Percentiles rank a stretch among this genome's conserved stretches.
Conservation (phyloP, 2,888 invertebrate genomes). For the Melanostoma scalare region DNA sequence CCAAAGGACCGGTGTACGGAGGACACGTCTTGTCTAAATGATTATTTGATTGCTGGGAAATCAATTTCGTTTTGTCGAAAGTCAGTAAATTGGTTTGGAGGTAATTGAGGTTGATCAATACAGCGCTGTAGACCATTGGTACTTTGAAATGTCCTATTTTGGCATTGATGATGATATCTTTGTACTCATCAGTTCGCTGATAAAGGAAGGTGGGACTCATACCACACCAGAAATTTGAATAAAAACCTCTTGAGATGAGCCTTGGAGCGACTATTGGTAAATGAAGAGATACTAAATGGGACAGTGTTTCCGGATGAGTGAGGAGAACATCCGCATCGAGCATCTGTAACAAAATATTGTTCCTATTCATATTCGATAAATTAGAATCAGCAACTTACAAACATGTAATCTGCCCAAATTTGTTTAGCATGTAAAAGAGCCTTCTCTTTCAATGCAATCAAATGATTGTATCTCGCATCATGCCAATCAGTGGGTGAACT, state of each 20-base stretch:
- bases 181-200: slow-evolving; percentile 91
- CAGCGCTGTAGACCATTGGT: slow-evolving; percentile 95
- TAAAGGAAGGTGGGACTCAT: slow-evolving; percentile 92
- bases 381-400: slow-evolving; percentile 85
- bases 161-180: slow-evolving; percentile 88
- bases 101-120: slow-evolving; percentile 89
- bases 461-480: slow-evolving; percentile 87
- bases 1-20: slow-evolving; percentile 89
- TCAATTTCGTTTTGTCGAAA: slow-evolving; percentile 84
- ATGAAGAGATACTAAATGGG: slow-evolving; percentile 85
- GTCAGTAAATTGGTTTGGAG: slow-evolving; percentile 86
- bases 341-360: slow-evolving; percentile 84
- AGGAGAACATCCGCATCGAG: slow-evolving; percentile 93
- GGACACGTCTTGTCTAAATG: slow-evolving; percentile 74
- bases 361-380: too few relatives aligned
- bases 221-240: slow-evolving; percentile 98
- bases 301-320: slow-evolving; percentile 86
- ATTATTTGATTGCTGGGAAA: slow-evolving; percentile 75
- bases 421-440: slow-evolving; percentile 88
- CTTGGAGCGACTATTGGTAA: slow-evolving; percentile 91
- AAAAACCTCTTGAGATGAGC: slow-evolving; percentile 92
- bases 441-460: slow-evolving; percentile 90
- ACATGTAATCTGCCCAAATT: slow-evolving; percentile 94
- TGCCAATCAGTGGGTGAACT: slow-evolving; percentile 89
- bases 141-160: slow-evolving; percentile 90